Evolutionary conservation across 2,797 vertebrate species (phyloP).

Genomic region (Bucorvus abyssinicus): DNA sequence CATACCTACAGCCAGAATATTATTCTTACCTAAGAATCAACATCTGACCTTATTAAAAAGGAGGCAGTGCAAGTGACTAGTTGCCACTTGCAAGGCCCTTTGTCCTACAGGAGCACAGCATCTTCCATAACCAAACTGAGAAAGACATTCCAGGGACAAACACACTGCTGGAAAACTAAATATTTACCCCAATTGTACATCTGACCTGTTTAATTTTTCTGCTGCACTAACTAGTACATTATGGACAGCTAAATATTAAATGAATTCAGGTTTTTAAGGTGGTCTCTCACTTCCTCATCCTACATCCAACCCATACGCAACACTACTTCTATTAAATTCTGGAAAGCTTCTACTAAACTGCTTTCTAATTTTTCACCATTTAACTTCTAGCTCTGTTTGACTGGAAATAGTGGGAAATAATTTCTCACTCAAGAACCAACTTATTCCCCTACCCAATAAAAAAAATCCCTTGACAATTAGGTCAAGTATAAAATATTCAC

Average conservation of each 20-base stretch:
- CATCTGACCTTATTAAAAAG: background rate
- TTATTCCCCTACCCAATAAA: background rate
- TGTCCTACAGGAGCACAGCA: background rate
- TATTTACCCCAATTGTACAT: background rate
- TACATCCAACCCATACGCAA: background rate
- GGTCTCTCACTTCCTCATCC: background rate
- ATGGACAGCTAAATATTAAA: background rate
- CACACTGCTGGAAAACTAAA: background rate
- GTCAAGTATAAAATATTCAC: constrained; percentile 67
- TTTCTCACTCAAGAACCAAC: background rate
- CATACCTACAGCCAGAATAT: background rate
- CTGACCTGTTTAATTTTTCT: background rate
- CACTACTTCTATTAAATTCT: background rate
- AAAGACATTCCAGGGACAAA: background rate
- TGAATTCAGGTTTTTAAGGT: background rate
- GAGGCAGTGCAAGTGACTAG: background rate
- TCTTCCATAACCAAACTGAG: background rate
- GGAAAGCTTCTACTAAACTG: background rate
- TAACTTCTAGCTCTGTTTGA: background rate
- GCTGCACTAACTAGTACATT: background rate
- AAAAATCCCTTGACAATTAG: background rate
- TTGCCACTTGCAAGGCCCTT: background rate
- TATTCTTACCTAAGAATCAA: background rate
- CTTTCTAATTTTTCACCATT: background rate
- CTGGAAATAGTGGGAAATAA: rapidly evolving